These are phyloP conservation scores for Pachliopta kotzebuea DNA, from an alignment of 2,888 invertebrate genomes.

Conservation along the genomic window DNA sequence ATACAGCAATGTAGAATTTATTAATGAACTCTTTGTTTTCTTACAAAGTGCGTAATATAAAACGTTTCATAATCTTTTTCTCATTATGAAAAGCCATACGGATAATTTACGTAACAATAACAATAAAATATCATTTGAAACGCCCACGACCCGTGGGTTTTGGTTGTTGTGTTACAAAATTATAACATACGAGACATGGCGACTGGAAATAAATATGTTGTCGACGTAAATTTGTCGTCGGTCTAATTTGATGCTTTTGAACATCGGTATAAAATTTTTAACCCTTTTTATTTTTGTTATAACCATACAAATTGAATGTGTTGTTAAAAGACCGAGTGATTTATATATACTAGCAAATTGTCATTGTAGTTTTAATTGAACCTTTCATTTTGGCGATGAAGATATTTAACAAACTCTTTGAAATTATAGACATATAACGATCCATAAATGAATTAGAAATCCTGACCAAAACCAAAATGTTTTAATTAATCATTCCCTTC, in stretches of 20 bases:
- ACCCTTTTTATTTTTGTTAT: not conserved
- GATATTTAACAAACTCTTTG: too few relatives aligned
- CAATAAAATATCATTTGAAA: conserved; percentile 25
- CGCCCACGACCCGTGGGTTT: conserved; percentile 23
- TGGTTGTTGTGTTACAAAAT: conserved; percentile 25
- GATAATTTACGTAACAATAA: conserved; percentile 23
- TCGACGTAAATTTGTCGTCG: conserved; percentile 29
- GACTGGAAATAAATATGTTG: conserved; percentile 26
- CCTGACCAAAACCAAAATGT: too few relatives aligned
- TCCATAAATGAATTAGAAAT: too few relatives aligned
- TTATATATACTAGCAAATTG: too few relatives aligned
- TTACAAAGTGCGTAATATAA: conserved; percentile 24
- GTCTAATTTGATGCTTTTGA: conserved; percentile 25
- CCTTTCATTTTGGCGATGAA: too few relatives aligned
- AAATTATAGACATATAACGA: too few relatives aligned
- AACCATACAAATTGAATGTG: not conserved
- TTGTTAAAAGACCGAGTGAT: not conserved
- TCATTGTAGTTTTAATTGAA: too few relatives aligned
- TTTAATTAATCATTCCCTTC: too few relatives aligned
- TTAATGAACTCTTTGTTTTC: conserved; percentile 29
- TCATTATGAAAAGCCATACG: conserved; percentile 23
- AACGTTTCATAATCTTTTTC: conserved; percentile 23
- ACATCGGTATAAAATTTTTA: conserved; percentile 8
- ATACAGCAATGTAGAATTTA: conserved; percentile 24
- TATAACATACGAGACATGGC: conserved; percentile 27